phyloP scores from a whole-genome alignment of 2,888 invertebrate species.

The Drosophila paracracens region DNA sequence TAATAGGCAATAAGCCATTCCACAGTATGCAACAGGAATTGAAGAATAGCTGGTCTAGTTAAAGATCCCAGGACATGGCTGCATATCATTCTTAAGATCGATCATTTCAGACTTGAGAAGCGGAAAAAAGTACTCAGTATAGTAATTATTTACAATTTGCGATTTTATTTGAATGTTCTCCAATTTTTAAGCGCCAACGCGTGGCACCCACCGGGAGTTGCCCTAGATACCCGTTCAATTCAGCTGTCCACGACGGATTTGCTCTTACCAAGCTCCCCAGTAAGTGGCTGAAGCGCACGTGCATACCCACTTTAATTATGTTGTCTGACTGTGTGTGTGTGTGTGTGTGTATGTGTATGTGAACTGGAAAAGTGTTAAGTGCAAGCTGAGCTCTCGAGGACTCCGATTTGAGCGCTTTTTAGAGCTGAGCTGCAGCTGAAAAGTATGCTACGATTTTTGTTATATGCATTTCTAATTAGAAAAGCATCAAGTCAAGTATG shows the following conservation, averaged over 20 bases:
- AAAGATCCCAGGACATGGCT: not conserved
- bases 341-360: slow-evolving; percentile 14
- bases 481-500: slow-evolving; percentile 73
- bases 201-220: not conserved
- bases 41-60: not conserved
- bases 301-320: slow-evolving; percentile 60
- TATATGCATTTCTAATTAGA: slow-evolving; percentile 74
- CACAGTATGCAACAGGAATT: not conserved
- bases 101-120: not conserved
- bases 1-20: not conserved
- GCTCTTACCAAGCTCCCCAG: slow-evolving; percentile 12
- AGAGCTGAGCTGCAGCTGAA: slow-evolving; percentile 31
- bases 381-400: slow-evolving; percentile 54
- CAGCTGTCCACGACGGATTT: slow-evolving; percentile 24
- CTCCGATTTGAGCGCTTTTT: slow-evolving; percentile 56
- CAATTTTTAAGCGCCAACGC: slow-evolving; percentile 1
- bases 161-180: not conserved
- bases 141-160: not conserved
- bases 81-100: not conserved
- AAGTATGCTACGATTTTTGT: slow-evolving; percentile 64
- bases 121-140: not conserved
- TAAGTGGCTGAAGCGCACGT: slow-evolving; percentile 50
- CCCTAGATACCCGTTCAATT: not conserved
- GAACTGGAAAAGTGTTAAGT: slow-evolving; percentile 59
- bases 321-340: slow-evolving; percentile 21